phyloP scores from a whole-genome alignment of 1,140 invertebrate species.

The Drosophila malerkotliana region DNA sequence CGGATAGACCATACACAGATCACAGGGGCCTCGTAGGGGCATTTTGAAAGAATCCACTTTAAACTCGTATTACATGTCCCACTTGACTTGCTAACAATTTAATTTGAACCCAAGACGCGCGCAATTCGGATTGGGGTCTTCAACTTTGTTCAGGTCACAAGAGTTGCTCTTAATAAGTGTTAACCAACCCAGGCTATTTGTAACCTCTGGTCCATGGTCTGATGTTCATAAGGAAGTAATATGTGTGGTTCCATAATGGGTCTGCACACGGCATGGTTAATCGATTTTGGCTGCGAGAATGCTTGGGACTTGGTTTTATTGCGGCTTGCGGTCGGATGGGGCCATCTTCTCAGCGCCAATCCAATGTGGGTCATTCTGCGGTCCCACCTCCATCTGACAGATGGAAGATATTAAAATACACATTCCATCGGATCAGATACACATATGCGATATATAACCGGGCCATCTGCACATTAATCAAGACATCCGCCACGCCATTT shows the following conservation, averaged over 20 bases:
- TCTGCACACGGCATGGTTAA: constrained; percentile 50
- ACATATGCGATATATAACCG: constrained; percentile 25
- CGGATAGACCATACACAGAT: constrained; percentile 5
- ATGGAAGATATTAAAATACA: constrained; percentile 22
- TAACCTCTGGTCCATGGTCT: constrained; percentile 6
- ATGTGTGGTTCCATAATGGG: constrained; percentile 40
- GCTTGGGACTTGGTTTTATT: constrained; percentile 30
- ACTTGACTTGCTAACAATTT: constrained; percentile 80
- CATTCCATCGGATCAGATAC: constrained; percentile 23
- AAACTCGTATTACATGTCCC: constrained; percentile 70
- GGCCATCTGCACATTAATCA: constrained; percentile 42
- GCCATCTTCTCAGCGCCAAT: constrained; percentile 24
- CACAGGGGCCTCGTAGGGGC: background rate
- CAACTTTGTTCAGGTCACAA: constrained; percentile 42
- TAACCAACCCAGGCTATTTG: constrained; percentile 20
- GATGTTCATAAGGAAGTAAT: constrained; percentile 30
- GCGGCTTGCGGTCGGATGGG: constrained; percentile 29
- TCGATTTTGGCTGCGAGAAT: constrained; percentile 38
- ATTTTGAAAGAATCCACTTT: constrained; percentile 71
- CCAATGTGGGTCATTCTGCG: constrained; percentile 41
- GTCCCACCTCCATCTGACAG: constrained; percentile 25
- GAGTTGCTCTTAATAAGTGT: constrained; percentile 12
- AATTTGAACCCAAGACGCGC: constrained; percentile 71
- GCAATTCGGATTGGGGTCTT: constrained; percentile 50
- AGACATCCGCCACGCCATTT: constrained; percentile 28